Evolutionary conservation across 2,113 vertebrate genomes (phyloP), one percentile per base, ranked within the genome.

Genomic region (Ctenodactylus gundi): DNA sequence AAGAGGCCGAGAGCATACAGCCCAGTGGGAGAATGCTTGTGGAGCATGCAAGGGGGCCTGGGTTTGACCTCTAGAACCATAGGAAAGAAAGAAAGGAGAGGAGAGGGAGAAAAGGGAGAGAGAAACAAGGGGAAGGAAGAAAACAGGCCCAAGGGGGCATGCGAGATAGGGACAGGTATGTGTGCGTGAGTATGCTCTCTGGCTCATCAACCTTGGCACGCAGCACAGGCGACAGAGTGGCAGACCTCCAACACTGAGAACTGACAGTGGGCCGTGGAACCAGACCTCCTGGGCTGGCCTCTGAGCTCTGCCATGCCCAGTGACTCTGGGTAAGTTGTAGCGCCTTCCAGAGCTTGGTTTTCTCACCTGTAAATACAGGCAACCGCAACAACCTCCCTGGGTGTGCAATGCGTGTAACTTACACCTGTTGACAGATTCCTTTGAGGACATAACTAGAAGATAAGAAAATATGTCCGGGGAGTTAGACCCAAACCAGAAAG

Each of bases 151-250:
- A 1, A 39, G 55, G 3, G 15, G 65, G 36, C 6, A n/a, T 2
- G 11, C 18, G 51, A 23, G 39, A 7, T 6, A 7, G 25, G 11
- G 55, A 17, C 0, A 8, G 51, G n/a, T n/a, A 41, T 5, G 1
- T 10, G 4, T 4, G 11, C 15, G 1, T 4, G 6, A 13, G 9
- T 4, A 2, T 55, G 72, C 15, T 3, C 13, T 67, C 44, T 58
- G 60, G 62, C 44, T 65, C 34, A 21, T 58, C 44, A 13, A 57
- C 58, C 51, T 20, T 55, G 25, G 31, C 51, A 29, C 18, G 10
- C 0, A n/a, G n/a, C 39, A 6, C 9, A 9, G 0, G 1, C 55
- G 13, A 20, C 60, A 51, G 34, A 15, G 67, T 44, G 39, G 49
- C 36, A 49, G 51, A 46, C 29, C 21, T 68, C 65, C 78, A 86